Conservation (phyloP, 2,797 vertebrate species). For the Nannoperca australis region DNA sequence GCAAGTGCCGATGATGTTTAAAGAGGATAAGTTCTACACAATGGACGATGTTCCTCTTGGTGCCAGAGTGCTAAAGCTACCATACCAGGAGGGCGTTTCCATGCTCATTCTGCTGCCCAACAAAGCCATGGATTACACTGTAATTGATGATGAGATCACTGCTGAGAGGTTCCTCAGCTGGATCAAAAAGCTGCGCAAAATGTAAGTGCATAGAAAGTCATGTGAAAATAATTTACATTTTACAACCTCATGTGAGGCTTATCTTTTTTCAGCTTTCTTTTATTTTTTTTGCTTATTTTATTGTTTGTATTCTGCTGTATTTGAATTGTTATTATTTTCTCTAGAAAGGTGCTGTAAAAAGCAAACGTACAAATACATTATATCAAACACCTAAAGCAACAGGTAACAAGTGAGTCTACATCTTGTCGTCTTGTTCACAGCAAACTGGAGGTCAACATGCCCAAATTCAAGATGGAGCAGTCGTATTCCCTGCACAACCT, state of each 20-base stretch:
- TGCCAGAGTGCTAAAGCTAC: constrained; percentile 89
- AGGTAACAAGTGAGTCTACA: background rate
- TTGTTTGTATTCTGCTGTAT: background rate
- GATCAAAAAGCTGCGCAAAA: constrained; percentile 85
- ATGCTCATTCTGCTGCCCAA: constrained; percentile 92
- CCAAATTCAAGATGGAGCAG: constrained; percentile 93
- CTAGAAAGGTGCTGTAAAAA: background rate
- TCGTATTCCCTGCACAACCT: constrained; percentile 89
- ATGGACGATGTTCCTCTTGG: constrained; percentile 83
- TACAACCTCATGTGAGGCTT: accelerated
- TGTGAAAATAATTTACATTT: background rate
- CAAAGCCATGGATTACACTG: constrained; percentile 85
- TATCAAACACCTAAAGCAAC: background rate
- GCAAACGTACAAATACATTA: background rate
- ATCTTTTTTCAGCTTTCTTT: background rate
- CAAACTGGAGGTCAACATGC: constrained; percentile 90
- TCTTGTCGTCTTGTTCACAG: constrained; percentile 73
- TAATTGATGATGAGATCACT: constrained; percentile 90
- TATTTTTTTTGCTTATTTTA: background rate
- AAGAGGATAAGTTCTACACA: constrained; percentile 81
- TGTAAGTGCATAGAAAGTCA: constrained; percentile 75
- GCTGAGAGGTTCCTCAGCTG: constrained; percentile 86
- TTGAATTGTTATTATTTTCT: background rate
- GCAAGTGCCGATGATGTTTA: constrained; percentile 91
- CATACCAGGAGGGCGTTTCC: constrained; percentile 87